Base-by-base conservation (phyloP, 2,888 invertebrate genomes). In the Rhagonycha lutea region DNA sequence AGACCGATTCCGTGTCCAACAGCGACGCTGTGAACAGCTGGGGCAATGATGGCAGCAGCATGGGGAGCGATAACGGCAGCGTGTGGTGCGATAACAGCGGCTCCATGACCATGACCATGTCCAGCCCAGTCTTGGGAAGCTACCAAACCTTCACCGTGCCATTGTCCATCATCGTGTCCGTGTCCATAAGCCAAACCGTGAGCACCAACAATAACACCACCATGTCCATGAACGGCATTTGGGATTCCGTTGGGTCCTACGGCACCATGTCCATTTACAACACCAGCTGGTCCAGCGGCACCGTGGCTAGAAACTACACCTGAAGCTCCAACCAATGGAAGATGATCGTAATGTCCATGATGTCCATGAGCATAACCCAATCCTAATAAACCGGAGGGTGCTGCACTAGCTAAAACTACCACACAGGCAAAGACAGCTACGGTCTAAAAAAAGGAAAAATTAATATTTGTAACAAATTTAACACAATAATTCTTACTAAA, bases 381-480 rank as follows among this genome's bases (percentile, higher is more conserved):
- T 72, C 73, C 80, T 61, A 78, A 81, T 18, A 78, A 75, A 61
- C 81, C 82, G 68, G 79, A 79, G 14, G 82, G 82, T 78, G 73
- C 79, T 23, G 83, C 81, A 26, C 69, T 77, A 79, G 81, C 81
- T 26, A n/a, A 68, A 24, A 80, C 81, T 28, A 79, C 83, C 80
- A 83, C 73, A 76, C 81, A 80, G 74, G 81, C 82, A 47, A 83
- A 78, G n/a, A 79, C 71, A 60, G 78, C 79, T 61, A 80, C 67
- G 61, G 79, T 75, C 83, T 82, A 69, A 14, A 80, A 78, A 68
- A 14, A 29, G 14, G 0, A 69, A 32, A 62, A 23, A 9, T 24
- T 47, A 68, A 73, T 28, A 32, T 26, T 26, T n/a, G 10, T 3
- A 23, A 23, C 7, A 24, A 18, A 61, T 5, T 26, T 14, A 63